Percentiles rank a stretch among this genome's conserved stretches.
Conservation (phyloP, 2,797 vertebrate species). For the Cyprinodon diabolis region DNA sequence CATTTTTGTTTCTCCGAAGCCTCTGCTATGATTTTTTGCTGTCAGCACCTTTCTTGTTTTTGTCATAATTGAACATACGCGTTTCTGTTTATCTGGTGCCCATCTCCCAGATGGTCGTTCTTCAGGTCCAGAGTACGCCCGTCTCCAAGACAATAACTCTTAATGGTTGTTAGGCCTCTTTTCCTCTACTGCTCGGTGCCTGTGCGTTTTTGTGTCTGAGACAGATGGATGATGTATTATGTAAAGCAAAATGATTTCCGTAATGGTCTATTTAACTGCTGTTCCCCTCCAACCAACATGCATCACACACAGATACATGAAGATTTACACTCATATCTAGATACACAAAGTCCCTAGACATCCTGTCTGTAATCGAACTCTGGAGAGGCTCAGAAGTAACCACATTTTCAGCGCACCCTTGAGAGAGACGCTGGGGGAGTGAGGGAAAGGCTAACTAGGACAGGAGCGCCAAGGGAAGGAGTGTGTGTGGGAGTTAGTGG, state of each 20-base stretch:
- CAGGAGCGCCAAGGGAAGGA: conserved; percentile 51
- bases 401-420: conserved; percentile 63
- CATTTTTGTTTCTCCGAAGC: not conserved
- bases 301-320: conserved; percentile 27
- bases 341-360: conserved; percentile 58
- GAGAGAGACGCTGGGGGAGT: conserved; percentile 61
- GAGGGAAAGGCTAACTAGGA: conserved; percentile 64
- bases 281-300: conserved; percentile 23
- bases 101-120: conserved; percentile 27
- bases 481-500: conserved; percentile 68
- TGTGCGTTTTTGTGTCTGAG: conserved; percentile 48
- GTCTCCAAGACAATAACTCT: conserved; percentile 58
- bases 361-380: conserved; percentile 68
- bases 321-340: conserved; percentile 25
- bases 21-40: not conserved
- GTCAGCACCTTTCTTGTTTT: not conserved
- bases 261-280: conserved; percentile 78
- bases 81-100: conserved; percentile 31
- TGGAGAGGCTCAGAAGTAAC: conserved; percentile 68
- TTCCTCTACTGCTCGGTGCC: conserved; percentile 35
- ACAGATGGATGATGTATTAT: conserved; percentile 84
- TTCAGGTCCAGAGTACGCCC: conserved; percentile 34
- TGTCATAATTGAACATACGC: conserved; percentile 5
- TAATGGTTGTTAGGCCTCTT: conserved; percentile 49
- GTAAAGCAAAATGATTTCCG: conserved; percentile 81